Evolutionary conservation across 1,140 invertebrate genomes (phyloP), one percentile per base, ranked within the genome.

Genomic region (Listronotus bonariensis): DNA sequence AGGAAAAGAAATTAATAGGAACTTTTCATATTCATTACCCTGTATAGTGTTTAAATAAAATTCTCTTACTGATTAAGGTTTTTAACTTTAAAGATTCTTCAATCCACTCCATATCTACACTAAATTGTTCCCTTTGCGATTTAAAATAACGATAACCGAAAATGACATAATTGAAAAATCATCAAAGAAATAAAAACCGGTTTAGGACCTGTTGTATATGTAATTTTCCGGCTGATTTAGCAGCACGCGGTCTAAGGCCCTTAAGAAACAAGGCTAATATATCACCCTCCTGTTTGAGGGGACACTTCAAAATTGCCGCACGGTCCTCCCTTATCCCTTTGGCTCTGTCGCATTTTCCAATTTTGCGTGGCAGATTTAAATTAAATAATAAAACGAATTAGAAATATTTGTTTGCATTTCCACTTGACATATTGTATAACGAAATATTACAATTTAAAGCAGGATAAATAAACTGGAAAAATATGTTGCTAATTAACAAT

Each of bases 191-290:
- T 31, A 60, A 51, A 60, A 60, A 60, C 46, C 9, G 31, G 46
- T 40, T 60, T 14, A 34, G 43, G 42, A 55, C 63, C 55, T 65
- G 63, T 51, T 52, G 55, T 69, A 66, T 69, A 58, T 63, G 68
- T 66, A 69, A 69, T 69, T 69, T 69, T 69, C 64, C 42, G 59
- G 56, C 53, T 60, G 68, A 69, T 69, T 69, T 64, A 69, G 32
- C 68, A 63, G 56, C 63, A 69, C 68, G 63, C 68, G 68, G 59
- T 57, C 49, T 40, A 26, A 55, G 51, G 53, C 68, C 68, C 60
- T 68, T 53, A 61, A 67, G 68, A 65, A 69, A 67, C 57, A 59
- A 43, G 59, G 60, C 62, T 67, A 69, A 69, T 69, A 66, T 62
- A 69, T 69, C 68, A 69, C 68, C 68, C 68, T 69, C 46, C 52